These are phyloP conservation scores for Agapetus fuscipes DNA, from an alignment of 2,888 invertebrate genomes.

Conservation along the genomic window DNA sequence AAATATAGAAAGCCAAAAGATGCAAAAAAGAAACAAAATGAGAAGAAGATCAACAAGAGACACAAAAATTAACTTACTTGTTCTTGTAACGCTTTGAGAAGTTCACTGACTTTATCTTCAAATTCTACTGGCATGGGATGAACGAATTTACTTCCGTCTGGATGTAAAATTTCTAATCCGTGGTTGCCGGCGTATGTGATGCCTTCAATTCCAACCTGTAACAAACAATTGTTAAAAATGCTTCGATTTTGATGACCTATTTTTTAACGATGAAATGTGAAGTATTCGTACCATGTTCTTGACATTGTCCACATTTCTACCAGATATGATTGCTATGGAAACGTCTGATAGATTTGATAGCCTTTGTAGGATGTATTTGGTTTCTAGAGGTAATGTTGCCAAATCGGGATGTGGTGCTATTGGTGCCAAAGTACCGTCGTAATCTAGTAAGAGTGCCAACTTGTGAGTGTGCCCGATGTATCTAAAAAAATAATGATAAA, in stretches of 20 bases:
- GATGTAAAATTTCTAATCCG: conserved; percentile 79
- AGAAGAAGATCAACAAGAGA: conserved; percentile 1
- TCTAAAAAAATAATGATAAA: conserved; percentile 38
- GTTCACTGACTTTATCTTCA: conserved; percentile 66
- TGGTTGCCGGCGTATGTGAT: conserved; percentile 88
- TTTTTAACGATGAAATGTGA: too few relatives aligned
- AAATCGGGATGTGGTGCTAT: conserved; percentile 85
- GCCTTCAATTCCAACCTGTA: conserved; percentile 72
- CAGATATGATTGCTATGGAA: conserved; percentile 79
- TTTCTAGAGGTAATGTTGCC: conserved; percentile 76
- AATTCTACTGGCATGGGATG: conserved; percentile 84
- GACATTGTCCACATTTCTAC: conserved; percentile 78
- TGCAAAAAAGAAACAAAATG: neutral
- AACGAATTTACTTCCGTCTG: conserved; percentile 83
- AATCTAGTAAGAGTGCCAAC: conserved; percentile 73
- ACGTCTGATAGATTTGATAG: conserved; percentile 78
- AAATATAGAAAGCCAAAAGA: neutral
- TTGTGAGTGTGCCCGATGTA: conserved; percentile 82
- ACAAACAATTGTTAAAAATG: conserved; percentile 9
- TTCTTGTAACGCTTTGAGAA: conserved; percentile 73
- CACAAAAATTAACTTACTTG: conserved; percentile 39
- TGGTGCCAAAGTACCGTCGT: conserved; percentile 82
- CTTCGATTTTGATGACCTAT: too few relatives aligned
- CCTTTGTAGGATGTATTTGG: conserved; percentile 72
- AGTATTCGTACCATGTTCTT: conserved; percentile 87